These are phyloP conservation scores for Epizoanthus stellaris DNA, from an alignment of 92 coral and sea anemone genomes.

Conservation along the genomic window DNA sequence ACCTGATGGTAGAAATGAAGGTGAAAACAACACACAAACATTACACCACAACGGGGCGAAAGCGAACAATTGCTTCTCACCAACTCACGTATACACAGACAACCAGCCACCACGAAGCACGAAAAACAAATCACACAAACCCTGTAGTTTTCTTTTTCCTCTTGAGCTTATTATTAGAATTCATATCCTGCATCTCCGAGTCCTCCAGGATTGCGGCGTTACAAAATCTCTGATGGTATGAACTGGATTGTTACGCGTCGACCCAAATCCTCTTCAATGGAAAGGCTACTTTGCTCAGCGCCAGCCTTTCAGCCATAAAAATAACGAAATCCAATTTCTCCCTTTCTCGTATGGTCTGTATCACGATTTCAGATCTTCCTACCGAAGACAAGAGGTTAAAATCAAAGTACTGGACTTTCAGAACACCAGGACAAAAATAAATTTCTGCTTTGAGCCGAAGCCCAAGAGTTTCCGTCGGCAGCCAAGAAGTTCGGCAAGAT, in stretches of 20 bases:
- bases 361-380: conserved; percentile 24
- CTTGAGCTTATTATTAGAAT: conserved; percentile 81
- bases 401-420: neutral
- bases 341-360: conserved; percentile 24
- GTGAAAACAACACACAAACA: conserved; percentile 89
- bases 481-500: conserved; percentile 33
- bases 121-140: conserved; percentile 69
- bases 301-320: conserved; percentile 62
- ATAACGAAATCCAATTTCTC: conserved; percentile 41
- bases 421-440: conserved; percentile 9
- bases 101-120: conserved; percentile 80
- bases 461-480: conserved; percentile 12
- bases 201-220: conserved; percentile 85
- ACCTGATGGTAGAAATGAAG: conserved; percentile 57
- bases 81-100: conserved; percentile 85
- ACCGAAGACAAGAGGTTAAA: conserved; percentile 25
- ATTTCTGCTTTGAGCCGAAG: conserved; percentile 15
- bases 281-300: conserved; percentile 74
- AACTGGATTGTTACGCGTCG: conserved; percentile 43
- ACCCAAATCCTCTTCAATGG: conserved; percentile 69
- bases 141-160: conserved; percentile 98
- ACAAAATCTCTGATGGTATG: conserved; percentile 42
- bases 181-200: conserved; percentile 78
- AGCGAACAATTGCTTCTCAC: conserved; percentile 84
- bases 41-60: conserved; percentile 72